phyloP scores from a whole-genome alignment of 2,113 vertebrate genomes.

The Oenanthe oenanthe region DNA sequence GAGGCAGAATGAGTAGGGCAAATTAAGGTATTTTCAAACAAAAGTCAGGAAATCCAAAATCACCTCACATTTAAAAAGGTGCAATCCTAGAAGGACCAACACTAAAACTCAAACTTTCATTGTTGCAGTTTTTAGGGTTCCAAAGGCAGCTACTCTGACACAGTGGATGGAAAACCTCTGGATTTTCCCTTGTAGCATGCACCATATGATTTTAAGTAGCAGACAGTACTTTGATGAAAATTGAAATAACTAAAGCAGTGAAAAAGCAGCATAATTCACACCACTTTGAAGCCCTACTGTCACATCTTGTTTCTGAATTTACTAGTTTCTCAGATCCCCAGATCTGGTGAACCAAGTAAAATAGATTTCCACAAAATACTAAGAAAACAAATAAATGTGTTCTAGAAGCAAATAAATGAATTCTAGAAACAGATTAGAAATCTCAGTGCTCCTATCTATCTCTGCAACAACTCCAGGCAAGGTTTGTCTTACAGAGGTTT shows the following conservation, averaged over 20 bases:
- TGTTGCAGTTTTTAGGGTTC: background rate
- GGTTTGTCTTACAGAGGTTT: background rate
- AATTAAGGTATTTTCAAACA: background rate
- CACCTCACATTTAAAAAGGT: background rate
- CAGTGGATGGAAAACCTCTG: background rate
- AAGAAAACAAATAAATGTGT: background rate
- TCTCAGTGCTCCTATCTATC: background rate
- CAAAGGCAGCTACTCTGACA: background rate
- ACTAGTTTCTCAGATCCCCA: background rate
- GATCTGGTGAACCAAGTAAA: background rate
- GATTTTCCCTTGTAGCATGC: background rate
- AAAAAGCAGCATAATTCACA: background rate
- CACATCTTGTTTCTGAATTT: background rate
- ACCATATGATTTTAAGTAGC: background rate
- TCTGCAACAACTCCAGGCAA: background rate
- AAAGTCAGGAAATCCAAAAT: background rate
- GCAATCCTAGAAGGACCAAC: background rate
- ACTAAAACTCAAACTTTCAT: background rate
- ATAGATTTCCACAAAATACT: background rate
- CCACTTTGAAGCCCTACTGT: background rate
- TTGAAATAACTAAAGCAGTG: background rate
- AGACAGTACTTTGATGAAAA: background rate
- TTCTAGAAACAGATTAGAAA: background rate
- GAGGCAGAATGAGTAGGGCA: background rate
- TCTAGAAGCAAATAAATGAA: background rate